phyloP scores from a whole-genome alignment of 2,888 invertebrate genomes.

The Prenolepis imparis region DNA sequence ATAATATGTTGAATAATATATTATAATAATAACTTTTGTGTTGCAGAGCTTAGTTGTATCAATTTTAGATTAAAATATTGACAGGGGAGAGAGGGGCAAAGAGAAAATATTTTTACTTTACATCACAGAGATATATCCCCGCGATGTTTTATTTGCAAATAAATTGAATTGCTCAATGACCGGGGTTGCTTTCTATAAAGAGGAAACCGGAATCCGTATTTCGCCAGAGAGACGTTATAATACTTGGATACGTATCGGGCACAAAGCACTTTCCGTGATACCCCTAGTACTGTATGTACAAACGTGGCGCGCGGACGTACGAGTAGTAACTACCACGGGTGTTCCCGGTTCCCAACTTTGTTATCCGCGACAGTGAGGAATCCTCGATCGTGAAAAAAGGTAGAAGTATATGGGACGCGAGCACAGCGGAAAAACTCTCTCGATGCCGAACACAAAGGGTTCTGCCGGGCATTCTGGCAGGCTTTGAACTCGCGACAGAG shows the following conservation, averaged over 20 bases:
- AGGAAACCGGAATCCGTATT: slow-evolving; percentile 44
- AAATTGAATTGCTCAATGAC: slow-evolving; percentile 50
- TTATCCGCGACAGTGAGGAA: slow-evolving; percentile 55
- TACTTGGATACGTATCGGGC: slow-evolving; percentile 55
- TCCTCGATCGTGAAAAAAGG: slow-evolving; percentile 42
- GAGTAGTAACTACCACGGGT: slow-evolving; percentile 51
- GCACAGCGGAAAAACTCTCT: slow-evolving; percentile 67
- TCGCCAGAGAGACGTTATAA: slow-evolving; percentile 42
- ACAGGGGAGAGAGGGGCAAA: not conserved
- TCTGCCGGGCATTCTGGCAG: slow-evolving; percentile 63
- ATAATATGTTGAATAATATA: not conserved
- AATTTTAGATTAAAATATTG: slow-evolving; percentile 25
- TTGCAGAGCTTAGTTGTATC: not conserved
- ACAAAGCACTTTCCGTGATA: slow-evolving; percentile 55
- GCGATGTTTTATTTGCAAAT: slow-evolving; percentile 48
- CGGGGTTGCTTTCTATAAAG: slow-evolving; percentile 45
- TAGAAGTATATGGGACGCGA: slow-evolving; percentile 63
- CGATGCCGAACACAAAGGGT: slow-evolving; percentile 60
- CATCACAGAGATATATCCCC: not conserved
- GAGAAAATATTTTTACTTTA: not conserved
- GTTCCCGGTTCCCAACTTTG: slow-evolving; percentile 52
- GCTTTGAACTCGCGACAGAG: slow-evolving; percentile 80
- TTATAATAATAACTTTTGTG: not conserved
- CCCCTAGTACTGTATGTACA: slow-evolving; percentile 30
- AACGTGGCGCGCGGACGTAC: slow-evolving; percentile 32